Conservation (phyloP, 2,888 invertebrate species). For the Furcula furcula region DNA sequence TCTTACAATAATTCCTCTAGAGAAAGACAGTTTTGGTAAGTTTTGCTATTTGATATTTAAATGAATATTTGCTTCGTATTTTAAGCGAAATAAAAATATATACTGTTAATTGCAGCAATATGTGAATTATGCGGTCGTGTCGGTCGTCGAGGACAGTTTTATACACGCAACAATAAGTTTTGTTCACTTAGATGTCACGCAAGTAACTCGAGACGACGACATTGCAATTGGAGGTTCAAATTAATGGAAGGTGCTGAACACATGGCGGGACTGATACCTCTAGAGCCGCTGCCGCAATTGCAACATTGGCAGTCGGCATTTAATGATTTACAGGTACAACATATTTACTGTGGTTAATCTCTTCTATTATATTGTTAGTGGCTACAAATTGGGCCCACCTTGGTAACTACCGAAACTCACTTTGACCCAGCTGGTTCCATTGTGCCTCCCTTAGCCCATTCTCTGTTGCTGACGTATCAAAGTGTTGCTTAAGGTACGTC, state of each 20-base stretch:
- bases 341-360: no score
- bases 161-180: slow-evolving; percentile 62
- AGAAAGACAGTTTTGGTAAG: slow-evolving; percentile 94
- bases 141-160: slow-evolving; percentile 66
- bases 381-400: no score
- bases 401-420: no score
- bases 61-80: no score
- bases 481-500: no score
- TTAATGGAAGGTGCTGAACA: slow-evolving; percentile 75
- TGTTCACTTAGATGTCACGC: slow-evolving; percentile 66
- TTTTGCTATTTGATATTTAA: neutral
- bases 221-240: slow-evolving; percentile 66
- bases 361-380: no score
- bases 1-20: slow-evolving; percentile 92
- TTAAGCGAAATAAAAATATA: slow-evolving; percentile 5
- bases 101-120: slow-evolving; percentile 50
- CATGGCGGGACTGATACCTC: slow-evolving; percentile 72
- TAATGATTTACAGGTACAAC: slow-evolving; percentile 62
- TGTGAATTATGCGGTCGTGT: slow-evolving; percentile 73
- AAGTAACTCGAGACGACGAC: slow-evolving; percentile 49
- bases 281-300: slow-evolving; percentile 74
- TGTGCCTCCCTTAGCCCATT: no score
- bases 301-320: slow-evolving; percentile 70
- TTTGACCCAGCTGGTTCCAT: no score
- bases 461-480: no score